Evolutionary conservation across 2,797 vertebrate genomes (phyloP), one percentile per base, ranked within the genome.

Genomic region (Lagodon rhomboides): DNA sequence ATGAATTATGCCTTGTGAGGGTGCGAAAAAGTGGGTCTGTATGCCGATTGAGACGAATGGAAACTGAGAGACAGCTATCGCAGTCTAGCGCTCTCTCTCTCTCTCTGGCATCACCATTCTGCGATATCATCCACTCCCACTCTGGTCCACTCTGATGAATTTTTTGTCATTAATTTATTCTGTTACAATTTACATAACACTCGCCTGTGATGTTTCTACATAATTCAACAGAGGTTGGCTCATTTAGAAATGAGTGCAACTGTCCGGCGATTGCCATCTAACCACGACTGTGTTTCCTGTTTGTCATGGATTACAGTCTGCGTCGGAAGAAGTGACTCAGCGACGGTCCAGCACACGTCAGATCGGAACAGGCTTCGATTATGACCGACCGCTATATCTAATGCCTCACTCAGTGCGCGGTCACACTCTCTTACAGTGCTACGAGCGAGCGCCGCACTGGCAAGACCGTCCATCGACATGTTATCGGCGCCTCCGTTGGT

Each of bases 101-200:
- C 34, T 34, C 34, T 34, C 3, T 1, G 49, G 41, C 55, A 11
- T 53, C 54, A 27, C 22, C 25, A n/a, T 75, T 67, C 51, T 17
- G 4, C 59, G 41, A 58, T 69, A 47, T 79, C 46, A 60, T 63
- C 62, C 50, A 23, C 62, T 73, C 64, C 30, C 72, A 66, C 69
- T 74, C 12, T 22, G 73, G 73, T 63, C 77, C 68, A 27, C 68
- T 73, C 51, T 47, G 20, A 73, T 67, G 50, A 0, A 65, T 74
- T 65, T 74, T 65, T 51, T 69, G 66, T 51, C 58, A 72, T 60
- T 70, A 10, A 68, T 84, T 75, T 65, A 80, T 67, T 77, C 67
- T 12, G 47, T 64, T 70, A 34, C 12, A 46, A 78, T 82, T 41
- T 38, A 47, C 51, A 79, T 50, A 50, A 68, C 51, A 18, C 63